Evolutionary conservation across 2,888 invertebrate species (phyloP).

Genomic region (Dione vanillae): DNA sequence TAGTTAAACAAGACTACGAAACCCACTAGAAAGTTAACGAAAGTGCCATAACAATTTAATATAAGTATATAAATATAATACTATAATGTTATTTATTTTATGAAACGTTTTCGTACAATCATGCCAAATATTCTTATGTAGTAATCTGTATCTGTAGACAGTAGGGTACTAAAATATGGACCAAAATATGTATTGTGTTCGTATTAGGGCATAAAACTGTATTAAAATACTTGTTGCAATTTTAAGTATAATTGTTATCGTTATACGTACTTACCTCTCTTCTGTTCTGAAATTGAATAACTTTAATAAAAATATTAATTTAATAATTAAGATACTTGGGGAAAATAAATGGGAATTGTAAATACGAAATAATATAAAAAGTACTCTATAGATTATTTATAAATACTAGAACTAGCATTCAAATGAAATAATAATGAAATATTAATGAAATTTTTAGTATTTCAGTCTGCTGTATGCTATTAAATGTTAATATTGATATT

Average conservation of each 20-base stretch:
- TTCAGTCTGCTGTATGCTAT: background rate
- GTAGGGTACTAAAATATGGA: background rate
- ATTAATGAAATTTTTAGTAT: background rate
- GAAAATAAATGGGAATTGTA: background rate
- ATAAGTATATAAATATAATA: conserved; percentile 1
- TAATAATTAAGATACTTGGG: background rate
- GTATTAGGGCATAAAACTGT: background rate
- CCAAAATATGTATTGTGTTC: background rate
- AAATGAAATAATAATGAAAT: background rate
- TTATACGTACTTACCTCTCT: conserved; percentile 14
- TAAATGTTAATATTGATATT: background rate
- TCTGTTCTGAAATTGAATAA: conserved; percentile 6
- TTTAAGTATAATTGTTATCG: background rate
- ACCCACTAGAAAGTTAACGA: conserved; percentile 15
- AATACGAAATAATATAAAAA: background rate
- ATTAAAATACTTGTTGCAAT: background rate
- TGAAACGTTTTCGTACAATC: background rate
- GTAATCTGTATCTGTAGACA: background rate
- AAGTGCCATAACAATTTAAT: conserved; percentile 6
- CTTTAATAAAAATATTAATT: background rate
- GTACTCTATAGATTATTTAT: background rate
- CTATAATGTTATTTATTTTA: background rate
- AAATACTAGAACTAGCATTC: background rate
- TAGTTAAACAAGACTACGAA: conserved; percentile 57
- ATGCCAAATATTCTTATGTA: background rate